Conservation (phyloP, 2,113 vertebrate genomes). For the Porphyrio hochstetteri region DNA sequence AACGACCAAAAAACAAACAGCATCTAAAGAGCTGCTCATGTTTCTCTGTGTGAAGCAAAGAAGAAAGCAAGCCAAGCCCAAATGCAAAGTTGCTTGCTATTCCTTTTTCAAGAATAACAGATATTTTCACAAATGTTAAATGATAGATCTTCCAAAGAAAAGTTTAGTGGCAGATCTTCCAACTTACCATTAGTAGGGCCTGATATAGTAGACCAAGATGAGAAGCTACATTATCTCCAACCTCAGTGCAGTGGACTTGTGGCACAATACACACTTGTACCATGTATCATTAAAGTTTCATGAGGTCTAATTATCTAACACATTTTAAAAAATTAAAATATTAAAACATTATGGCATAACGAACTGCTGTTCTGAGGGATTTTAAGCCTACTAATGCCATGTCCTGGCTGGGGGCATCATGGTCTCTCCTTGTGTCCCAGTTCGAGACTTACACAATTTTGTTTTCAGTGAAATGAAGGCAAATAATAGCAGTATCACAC, state of each 20-base stretch:
- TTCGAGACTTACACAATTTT: not conserved
- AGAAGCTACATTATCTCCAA: not conserved
- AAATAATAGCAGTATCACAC: not conserved
- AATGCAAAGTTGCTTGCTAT: not conserved
- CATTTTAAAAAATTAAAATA: too few relatives aligned
- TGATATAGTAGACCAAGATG: not conserved
- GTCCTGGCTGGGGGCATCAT: not conserved
- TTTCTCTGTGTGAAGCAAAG: not conserved
- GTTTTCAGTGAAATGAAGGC: not conserved
- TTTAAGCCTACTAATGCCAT: not conserved
- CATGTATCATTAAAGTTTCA: not conserved
- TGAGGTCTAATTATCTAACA: not conserved
- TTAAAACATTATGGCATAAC: not conserved
- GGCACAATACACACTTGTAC: not conserved
- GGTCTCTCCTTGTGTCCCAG: not conserved
- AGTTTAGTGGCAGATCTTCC: not conserved
- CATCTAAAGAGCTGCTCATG: rapidly evolving
- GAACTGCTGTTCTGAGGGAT: not conserved
- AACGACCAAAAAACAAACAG: not conserved
- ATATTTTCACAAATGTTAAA: not conserved
- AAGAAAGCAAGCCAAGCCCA: not conserved
- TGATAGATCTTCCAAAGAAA: not conserved
- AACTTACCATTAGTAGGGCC: not conserved
- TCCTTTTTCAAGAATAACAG: not conserved
- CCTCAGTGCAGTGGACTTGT: not conserved